Base-by-base conservation (phyloP, 2,113 vertebrate genomes). In the Scomber japonicus region DNA sequence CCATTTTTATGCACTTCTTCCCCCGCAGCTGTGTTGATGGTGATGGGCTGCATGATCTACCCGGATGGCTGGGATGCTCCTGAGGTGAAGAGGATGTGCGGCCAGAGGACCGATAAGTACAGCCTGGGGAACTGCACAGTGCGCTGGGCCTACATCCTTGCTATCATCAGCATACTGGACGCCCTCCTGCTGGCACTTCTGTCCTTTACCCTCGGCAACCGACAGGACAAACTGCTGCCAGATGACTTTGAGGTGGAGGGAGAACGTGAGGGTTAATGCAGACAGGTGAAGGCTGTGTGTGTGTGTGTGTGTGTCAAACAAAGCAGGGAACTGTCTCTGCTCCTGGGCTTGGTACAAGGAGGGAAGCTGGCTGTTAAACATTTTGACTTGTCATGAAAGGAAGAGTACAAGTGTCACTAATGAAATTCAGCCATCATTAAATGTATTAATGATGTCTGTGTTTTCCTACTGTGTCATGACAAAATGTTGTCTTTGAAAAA, bases 141-240 rank as follows among this genome's bases (percentile, higher is more conserved):
- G 87, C 97, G 98, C 94, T 99, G 98, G 98, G 97, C 98, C 0
- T 99, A 98, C 94, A 98, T 99, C 94, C 94, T 99, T 70, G 98
- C 97, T 86, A 97, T 99, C 92, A 97, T 99, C 66, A 96, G 97
- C 88, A 97, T 99, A 83, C 94, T 99, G 0, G 98, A 99, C 0
- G 96, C 98, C 0, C 90, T 97, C 71, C 95, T 99, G 21, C 96
- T 99, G 72, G 95, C 97, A 12, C 94, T 99, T 70, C 85, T 99
- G 71, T 97, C 97, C 61, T 99, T 99, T 1, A 97, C 97, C 9
- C 84, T 99, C 53, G 98, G 97, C 8, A 99, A 97, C 91, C 87
- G 98, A 10, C 98, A 99, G 88, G 98, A 99, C 92, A 96, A 95
- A 30, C 96, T 99, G 75, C 96, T 99, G 40, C 97, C 98, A 0